Percentiles rank a stretch among this genome's conserved stretches.
phyloP scores from a whole-genome alignment of 23 tunicate genomes.

The Halocynthia aurantium region DNA sequence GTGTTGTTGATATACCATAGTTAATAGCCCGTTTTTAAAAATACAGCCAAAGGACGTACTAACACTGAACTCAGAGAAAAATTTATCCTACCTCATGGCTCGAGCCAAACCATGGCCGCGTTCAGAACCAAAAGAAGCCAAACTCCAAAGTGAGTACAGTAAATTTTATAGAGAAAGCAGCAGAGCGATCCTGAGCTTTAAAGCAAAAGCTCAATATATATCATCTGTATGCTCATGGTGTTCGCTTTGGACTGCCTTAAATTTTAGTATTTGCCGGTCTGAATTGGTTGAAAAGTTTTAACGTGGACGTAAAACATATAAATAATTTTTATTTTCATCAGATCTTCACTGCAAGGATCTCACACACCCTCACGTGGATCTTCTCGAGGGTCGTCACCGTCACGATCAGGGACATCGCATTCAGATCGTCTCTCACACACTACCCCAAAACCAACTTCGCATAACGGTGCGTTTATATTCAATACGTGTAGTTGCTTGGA shows the following conservation, averaged over 20 bases:
- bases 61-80: constrained; percentile 78
- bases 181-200: neutral
- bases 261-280: neutral
- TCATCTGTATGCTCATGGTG: neutral
- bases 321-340: neutral
- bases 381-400: constrained; percentile 34
- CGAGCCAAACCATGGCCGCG: constrained; percentile 71
- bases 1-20: neutral
- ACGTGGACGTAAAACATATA: no score
- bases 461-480: no score
- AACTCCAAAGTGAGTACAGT: constrained; percentile 7
- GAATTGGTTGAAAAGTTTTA: no score
- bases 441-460: no score
- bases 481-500: neutral
- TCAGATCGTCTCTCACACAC: no score
- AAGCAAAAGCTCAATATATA: neutral
- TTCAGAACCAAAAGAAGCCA: constrained; percentile 48
- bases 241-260: neutral
- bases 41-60: constrained; percentile 86
- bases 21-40: neutral
- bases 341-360: constrained; percentile 20
- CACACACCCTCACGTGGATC: constrained; percentile 26
- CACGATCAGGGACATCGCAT: neutral
- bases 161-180: neutral
- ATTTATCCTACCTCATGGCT: constrained; percentile 59